Percentiles rank a stretch among this genome's conserved stretches.
These are phyloP conservation scores for Spodoptera picta DNA, from an alignment of 2,888 invertebrate genomes.

Conservation along the genomic window DNA sequence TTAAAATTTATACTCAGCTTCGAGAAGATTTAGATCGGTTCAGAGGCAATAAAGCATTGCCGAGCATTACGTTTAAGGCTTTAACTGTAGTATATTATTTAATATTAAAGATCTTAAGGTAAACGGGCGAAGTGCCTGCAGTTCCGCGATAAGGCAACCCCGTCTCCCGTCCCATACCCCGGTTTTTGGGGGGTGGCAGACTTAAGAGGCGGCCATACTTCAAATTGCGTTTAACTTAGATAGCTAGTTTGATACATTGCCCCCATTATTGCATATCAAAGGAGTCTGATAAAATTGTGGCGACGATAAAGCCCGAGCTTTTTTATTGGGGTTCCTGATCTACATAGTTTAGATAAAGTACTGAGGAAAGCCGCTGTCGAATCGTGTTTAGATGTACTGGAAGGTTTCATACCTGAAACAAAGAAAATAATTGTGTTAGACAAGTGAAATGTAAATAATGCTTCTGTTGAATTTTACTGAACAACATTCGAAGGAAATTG, in stretches of 20 bases:
- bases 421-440: constrained; percentile 41
- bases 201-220: constrained; percentile 87
- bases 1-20: constrained; percentile 46
- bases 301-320: constrained; percentile 68
- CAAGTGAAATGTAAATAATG: constrained; percentile 10
- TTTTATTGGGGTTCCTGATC: constrained; percentile 63
- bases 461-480: neutral
- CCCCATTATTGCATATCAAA: constrained; percentile 87
- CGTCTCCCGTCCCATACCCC: constrained; percentile 60
- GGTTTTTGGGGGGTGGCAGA: constrained; percentile 79
- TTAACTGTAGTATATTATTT: constrained; percentile 87
- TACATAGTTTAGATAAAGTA: constrained; percentile 61
- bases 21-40: constrained; percentile 44
- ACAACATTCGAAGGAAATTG: neutral
- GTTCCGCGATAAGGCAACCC: constrained; percentile 85
- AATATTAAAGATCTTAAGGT: constrained; percentile 89
- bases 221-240: constrained; percentile 88
- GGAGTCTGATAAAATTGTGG: constrained; percentile 79
- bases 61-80: constrained; percentile 75
- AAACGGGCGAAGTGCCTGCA: constrained; percentile 87
- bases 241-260: constrained; percentile 87
- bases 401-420: constrained; percentile 69
- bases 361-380: constrained; percentile 53
- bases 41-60: constrained; percentile 72
- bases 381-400: constrained; percentile 32